phyloP scores from a whole-genome alignment of 2,888 invertebrate species.

The Drosophila recens region DNA sequence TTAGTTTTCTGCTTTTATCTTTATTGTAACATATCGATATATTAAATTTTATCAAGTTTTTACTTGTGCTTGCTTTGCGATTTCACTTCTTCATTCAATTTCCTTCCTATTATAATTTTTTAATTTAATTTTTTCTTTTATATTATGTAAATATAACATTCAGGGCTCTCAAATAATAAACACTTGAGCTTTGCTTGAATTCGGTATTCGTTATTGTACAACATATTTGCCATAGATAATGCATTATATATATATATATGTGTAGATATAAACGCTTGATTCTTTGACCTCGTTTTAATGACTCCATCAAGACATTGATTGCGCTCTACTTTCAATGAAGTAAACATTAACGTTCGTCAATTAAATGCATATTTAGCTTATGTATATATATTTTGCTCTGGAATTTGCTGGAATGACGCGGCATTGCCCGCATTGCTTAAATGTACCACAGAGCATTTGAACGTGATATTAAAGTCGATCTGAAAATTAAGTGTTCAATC shows the following conservation, averaged over 20 bases:
- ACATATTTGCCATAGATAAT: constrained; percentile 15
- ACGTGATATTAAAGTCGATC: background rate
- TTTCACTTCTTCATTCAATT: background rate
- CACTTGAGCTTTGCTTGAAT: constrained; percentile 11
- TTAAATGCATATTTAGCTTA: constrained; percentile 7
- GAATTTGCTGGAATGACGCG: background rate
- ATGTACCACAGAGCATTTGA: background rate
- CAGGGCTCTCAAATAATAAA: constrained; percentile 13
- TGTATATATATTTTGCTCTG: constrained; percentile 4
- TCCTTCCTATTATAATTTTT: background rate
- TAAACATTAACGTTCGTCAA: background rate
- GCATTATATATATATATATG: constrained; percentile 8
- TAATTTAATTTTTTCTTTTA: background rate
- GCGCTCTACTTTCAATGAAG: constrained; percentile 5
- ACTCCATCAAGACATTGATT: background rate
- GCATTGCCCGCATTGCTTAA: background rate
- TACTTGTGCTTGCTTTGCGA: background rate
- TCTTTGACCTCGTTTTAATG: background rate
- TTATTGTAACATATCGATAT: constrained; percentile 43
- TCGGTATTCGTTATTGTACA: constrained; percentile 22
- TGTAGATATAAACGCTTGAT: background rate
- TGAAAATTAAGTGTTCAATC: background rate
- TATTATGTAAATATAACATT: constrained; percentile 11
- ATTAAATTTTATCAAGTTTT: constrained; percentile 19
- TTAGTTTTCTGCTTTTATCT: constrained; percentile 1